Evolutionary conservation across 2,113 vertebrate species (phyloP), one percentile per base, ranked within the genome.

Genomic region (Sinocyclocheilus anophthalmus): DNA sequence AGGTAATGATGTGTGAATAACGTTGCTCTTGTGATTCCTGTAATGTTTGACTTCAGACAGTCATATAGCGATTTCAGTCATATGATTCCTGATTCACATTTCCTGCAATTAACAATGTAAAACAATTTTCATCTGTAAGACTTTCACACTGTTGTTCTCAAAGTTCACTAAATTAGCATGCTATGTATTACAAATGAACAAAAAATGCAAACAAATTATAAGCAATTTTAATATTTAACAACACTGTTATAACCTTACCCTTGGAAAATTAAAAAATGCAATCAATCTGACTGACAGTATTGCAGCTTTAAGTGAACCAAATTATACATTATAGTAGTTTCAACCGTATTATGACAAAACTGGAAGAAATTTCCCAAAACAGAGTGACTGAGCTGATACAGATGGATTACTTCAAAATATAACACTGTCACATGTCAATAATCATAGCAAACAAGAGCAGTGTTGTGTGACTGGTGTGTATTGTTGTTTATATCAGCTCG

Each of bases 321-420:
- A 55, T 1, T 55, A 2, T 16, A 55, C 53, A 55, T 55, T 53
- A 53, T 14, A 53, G 5, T 5, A 55, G 53, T 1, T 55, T 55
- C 4, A 18, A 30, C 24, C 0, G 5, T 2, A 14, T 30, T 5
- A 24, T 1, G 0, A 12, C 0, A 24, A 26, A 14, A 16, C 0
- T 10, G 2, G 42, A 45, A 45, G 1, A 45, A 2, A 12, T 63
- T 4, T 63, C 10, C 61, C 26, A 63, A 63, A n/a, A 63, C 9
- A 11, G n/a, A 63, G 24, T n/a, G 59, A 61, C 0, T 48, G 45
- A 48, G 3, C 45, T 48, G 45, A 48, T 12, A 48, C 3, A 0
- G 12, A 53, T 13, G 3, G 50, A 53, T n/a, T 9, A 42, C 42
- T 42, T 42, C 42, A 42, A 5, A 39, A 39, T 42, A 10, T 61